Evolutionary conservation across 2,113 vertebrate genomes (phyloP).

Genomic region (Gopherus flavomarginatus): DNA sequence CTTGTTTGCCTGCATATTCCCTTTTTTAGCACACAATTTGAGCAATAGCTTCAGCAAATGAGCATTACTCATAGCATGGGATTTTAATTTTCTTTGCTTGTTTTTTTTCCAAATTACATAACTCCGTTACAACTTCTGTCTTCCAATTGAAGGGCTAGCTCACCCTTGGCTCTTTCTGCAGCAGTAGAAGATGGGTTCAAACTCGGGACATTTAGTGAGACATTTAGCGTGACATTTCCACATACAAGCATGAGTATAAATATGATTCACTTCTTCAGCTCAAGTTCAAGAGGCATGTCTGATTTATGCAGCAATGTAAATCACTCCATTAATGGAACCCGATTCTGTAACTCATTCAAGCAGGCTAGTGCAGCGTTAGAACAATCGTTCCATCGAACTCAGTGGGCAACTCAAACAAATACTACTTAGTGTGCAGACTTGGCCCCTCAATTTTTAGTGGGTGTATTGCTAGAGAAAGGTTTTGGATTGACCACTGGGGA

Average conservation of each 20-base stretch:
- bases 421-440: neutral
- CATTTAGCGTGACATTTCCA: neutral
- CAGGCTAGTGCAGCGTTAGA: neutral
- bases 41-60: neutral
- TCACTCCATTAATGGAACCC: neutral
- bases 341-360: neutral
- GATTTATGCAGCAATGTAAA: neutral
- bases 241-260: neutral
- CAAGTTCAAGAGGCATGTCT: neutral
- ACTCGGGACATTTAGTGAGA: neutral
- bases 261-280: neutral
- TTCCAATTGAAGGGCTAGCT: neutral
- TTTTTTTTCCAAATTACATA: neutral
- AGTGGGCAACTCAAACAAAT: neutral
- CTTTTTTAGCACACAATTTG: neutral
- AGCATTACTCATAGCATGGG: neutral
- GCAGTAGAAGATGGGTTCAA: neutral
- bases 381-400: neutral
- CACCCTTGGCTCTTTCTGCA: neutral
- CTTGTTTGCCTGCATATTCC: neutral
- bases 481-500: neutral
- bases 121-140: neutral
- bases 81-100: neutral
- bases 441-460: neutral
- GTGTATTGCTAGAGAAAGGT: neutral